Evolutionary conservation across 2,113 vertebrate species (phyloP), one percentile per base, ranked within the genome.

Genomic region (Nicator chloris): DNA sequence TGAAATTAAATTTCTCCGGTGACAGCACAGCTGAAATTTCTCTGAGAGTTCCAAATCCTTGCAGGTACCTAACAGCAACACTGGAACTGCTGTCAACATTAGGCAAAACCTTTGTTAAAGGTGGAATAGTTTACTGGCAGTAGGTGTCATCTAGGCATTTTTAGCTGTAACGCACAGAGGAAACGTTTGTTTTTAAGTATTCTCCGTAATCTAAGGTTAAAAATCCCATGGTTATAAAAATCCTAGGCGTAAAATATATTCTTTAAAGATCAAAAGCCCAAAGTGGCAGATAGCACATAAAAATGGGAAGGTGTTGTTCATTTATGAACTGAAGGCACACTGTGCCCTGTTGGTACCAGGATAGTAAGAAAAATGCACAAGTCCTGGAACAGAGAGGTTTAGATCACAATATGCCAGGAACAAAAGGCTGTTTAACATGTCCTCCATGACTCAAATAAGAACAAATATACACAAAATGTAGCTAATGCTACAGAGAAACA

Each of bases 401-500:
- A 95, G 92, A 79, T 86, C 86, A 92, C 78, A 24, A 50, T 24
- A 71, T 66, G 54, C 50, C 88, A 30, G 89, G 50, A 93, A 89
- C 33, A 95, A 92, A 92, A 96, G 47, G n/a, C 28, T 54, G 12
- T 95, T 96, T 96, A 83, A 96, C 51, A 10, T 30, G 8, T 16
- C 16, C 49, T 91, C 23, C 17, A 80, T 30, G 80, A 85, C 84
- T 79, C 84, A 91, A 88, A 70, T 45, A n/a, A 93, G 60, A 61
- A 81, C 44, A 89, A 95, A 92, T 26, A 31, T 2, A 49, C 70
- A 11, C 17, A 80, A 96, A 88, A 60, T 14, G 6, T n/a, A 68
- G 33, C n/a, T 75, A 84, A 82, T 78, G 8, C 26, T 82, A n/a
- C 16, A 40, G 37, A 42, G 59, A 88, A 92, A 73, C 7, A 76